Evolutionary conservation across 92 coral and sea anemone genomes (phyloP), one percentile per base, ranked within the genome.

Genomic region (Bergia sp.): DNA sequence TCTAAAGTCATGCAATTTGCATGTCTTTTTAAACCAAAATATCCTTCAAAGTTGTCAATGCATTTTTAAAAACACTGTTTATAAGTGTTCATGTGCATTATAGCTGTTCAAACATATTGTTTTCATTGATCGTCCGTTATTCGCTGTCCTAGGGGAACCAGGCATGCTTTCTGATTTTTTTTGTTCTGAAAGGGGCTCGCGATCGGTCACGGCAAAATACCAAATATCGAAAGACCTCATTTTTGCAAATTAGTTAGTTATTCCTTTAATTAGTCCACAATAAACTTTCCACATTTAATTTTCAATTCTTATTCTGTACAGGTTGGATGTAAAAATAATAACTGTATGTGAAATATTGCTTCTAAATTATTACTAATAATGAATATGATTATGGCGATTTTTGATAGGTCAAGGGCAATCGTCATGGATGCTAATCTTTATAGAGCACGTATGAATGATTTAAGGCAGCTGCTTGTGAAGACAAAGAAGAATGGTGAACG

Each of bases 401-500:
- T 71, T 11, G 73, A 71, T 71, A 71, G 76, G 76, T 23, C 76
- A 23, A 71, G 76, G 53, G 4, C 53, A 8, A 4, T 47, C 53
- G 53, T 71, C 76, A 71, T 71, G 76, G 76, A 71, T 71, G 76
- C 39, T 65, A 65, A 65, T n/a, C 73, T 71, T 71, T 71, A 71
- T 71, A 71, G 76, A 71, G 76, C 76, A 71, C 76, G 76, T 71
- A 71, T 21, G 76, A 71, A 37, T 5, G 76, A 71, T 71, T 71
- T 71, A 71, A 71, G 15, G 76, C 76, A 71, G 76, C 76, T 71
- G 76, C 76, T 71, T 71, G 76, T 18, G 76, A 71, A 71, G 38
- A 29, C 75, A 71, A 7, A 23, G 76, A 71, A 5, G 76, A 71
- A 29, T 71, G 76, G 76, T 71, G 5, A 71, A 71, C 37, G 41